phyloP scores from a whole-genome alignment of 2,113 vertebrate species.

The Centropus bengalensis region DNA sequence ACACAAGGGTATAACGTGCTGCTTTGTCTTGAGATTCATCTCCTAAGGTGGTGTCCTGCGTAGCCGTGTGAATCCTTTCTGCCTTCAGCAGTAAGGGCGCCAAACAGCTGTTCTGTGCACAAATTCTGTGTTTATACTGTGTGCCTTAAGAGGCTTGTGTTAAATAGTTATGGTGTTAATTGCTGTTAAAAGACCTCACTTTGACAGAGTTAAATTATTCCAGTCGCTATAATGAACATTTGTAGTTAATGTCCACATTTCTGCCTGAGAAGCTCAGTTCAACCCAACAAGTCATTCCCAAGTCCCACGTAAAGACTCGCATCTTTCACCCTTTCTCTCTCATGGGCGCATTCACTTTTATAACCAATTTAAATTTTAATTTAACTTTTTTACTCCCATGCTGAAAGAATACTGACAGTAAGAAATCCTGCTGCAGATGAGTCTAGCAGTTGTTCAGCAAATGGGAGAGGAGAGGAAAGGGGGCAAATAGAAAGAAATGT shows the following conservation, averaged over 20 bases:
- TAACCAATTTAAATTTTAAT: too few relatives aligned
- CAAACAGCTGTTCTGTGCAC: neutral
- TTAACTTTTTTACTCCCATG: neutral
- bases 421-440: neutral
- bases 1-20: neutral
- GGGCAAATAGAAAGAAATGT: neutral
- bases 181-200: neutral
- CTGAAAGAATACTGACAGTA: neutral
- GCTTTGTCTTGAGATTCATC: neutral
- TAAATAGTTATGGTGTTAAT: neutral
- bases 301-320: neutral
- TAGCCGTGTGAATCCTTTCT: neutral
- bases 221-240: neutral
- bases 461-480: neutral
- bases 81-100: neutral
- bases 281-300: neutral
- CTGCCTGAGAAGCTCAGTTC: neutral
- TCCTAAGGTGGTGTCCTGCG: neutral
- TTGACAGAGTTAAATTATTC: neutral
- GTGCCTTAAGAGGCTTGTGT: neutral
- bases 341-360: neutral
- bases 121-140: rapidly evolving
- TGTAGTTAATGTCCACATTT: neutral
- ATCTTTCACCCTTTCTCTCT: neutral
- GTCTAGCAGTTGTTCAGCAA: neutral